Evolutionary conservation across 1,140 invertebrate species (phyloP).

Genomic region (Drosophila seguyi): DNA sequence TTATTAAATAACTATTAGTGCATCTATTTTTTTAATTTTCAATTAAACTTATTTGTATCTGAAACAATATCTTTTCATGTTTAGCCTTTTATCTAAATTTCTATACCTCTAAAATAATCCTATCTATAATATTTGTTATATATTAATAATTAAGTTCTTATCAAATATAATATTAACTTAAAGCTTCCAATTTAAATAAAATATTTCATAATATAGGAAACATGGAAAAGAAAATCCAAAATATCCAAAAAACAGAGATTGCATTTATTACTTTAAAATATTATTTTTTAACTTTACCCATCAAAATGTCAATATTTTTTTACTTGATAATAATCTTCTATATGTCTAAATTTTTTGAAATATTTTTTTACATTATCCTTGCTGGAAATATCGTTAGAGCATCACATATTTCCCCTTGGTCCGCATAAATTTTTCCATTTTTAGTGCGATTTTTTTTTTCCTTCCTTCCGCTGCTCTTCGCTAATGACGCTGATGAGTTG

Average conservation of each 20-base stretch:
- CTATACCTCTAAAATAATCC: neutral
- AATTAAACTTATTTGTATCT: no score
- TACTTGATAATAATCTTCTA: neutral
- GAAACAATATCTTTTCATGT: neutral
- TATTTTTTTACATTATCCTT: neutral
- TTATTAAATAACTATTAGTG: no score
- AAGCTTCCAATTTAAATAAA: neutral
- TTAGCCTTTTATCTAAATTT: neutral
- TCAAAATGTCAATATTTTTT: neutral
- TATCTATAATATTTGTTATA: neutral
- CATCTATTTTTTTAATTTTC: no score
- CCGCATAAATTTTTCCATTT: slow-evolving; percentile 11
- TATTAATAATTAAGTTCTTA: neutral
- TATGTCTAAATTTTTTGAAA: neutral
- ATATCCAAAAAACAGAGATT: no score
- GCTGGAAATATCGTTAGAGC: neutral
- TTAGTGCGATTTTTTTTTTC: slow-evolving; percentile 15
- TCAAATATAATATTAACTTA: neutral
- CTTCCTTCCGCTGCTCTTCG: slow-evolving; percentile 47
- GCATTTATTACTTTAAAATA: no score
- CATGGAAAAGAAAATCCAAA: neutral
- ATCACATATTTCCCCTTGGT: slow-evolving; percentile 5
- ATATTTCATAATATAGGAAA: no score
- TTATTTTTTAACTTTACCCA: no score
- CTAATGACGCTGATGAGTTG: slow-evolving; percentile 83